Conservation (phyloP, 35 echinoderm and acorn worm species). For the Diadema setosum region DNA sequence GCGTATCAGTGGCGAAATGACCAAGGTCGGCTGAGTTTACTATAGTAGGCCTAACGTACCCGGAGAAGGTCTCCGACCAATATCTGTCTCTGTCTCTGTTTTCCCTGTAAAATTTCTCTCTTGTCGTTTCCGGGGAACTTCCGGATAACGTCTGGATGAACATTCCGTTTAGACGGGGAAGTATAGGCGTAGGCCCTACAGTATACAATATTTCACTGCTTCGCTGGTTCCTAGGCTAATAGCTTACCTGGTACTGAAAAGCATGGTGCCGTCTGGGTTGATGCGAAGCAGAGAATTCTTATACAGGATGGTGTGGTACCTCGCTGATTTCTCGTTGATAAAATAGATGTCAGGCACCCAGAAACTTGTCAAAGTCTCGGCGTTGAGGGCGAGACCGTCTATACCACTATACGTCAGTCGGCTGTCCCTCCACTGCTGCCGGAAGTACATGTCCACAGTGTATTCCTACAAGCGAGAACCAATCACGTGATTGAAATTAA, state of each 20-base stretch:
- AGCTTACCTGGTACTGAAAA: constrained; percentile 93
- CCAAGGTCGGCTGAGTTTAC: too few relatives aligned
- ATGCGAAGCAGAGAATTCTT: constrained; percentile 81
- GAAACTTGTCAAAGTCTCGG: constrained; percentile 55
- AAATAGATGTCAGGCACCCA: constrained; percentile 97
- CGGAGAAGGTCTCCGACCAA: too few relatives aligned
- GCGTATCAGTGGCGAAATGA: too few relatives aligned
- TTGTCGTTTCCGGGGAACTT: too few relatives aligned
- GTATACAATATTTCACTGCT: too few relatives aligned
- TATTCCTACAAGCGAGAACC: constrained; percentile 85
- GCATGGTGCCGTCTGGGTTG: constrained; percentile 23
- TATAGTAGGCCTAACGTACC: too few relatives aligned
- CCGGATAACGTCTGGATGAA: background rate
- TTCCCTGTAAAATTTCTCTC: too few relatives aligned
- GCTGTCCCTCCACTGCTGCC: constrained; percentile 67
- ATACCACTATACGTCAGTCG: constrained; percentile 35
- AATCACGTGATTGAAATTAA: too few relatives aligned
- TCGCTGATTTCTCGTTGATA: constrained; percentile 84
- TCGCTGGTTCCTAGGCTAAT: too few relatives aligned
- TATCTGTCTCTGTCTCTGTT: too few relatives aligned
- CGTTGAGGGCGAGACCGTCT: constrained; percentile 34
- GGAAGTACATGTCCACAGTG: constrained; percentile 91
- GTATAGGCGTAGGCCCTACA: too few relatives aligned
- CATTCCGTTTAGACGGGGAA: too few relatives aligned
- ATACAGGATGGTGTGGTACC: constrained; percentile 61